These are phyloP conservation scores for Bombylius discolor DNA, from an alignment of 2,888 invertebrate species.

Conservation along the genomic window DNA sequence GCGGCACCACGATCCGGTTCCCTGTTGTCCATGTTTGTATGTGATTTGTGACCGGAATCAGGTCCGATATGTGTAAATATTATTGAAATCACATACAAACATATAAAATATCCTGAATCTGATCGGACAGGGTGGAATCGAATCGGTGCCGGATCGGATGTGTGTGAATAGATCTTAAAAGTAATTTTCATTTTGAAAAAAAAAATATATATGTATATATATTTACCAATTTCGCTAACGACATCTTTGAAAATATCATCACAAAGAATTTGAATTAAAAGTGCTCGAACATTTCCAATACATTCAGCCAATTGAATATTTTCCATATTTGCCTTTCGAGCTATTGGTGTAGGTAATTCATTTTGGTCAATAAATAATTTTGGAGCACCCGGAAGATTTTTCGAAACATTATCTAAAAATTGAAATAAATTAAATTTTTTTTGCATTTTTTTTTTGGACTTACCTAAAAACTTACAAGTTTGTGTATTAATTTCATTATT, in stretches of 20 bases:
- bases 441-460: background rate
- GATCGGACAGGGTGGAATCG: too few species aligned
- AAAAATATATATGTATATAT: background rate
- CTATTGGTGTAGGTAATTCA: slow-evolving; percentile 17
- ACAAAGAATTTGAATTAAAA: slow-evolving; percentile 70
- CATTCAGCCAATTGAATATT: slow-evolving; percentile 71
- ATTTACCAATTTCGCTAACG: slow-evolving; percentile 28
- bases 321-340: slow-evolving; percentile 38
- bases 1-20: too few species aligned
- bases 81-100: too few species aligned
- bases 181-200: background rate
- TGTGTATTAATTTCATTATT: slow-evolving; percentile 21
- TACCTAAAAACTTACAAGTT: slow-evolving; percentile 10
- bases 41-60: too few species aligned
- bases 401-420: slow-evolving; percentile 10
- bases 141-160: too few species aligned
- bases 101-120: too few species aligned
- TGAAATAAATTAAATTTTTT: background rate
- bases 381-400: slow-evolving; percentile 13
- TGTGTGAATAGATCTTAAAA: background rate
- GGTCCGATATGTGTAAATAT: too few species aligned
- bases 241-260: slow-evolving; percentile 46
- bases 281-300: slow-evolving; percentile 69
- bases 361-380: slow-evolving; percentile 15
- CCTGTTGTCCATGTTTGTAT: too few species aligned